Conservation (phyloP, 2,888 invertebrate genomes). For the Sericinus montela region DNA sequence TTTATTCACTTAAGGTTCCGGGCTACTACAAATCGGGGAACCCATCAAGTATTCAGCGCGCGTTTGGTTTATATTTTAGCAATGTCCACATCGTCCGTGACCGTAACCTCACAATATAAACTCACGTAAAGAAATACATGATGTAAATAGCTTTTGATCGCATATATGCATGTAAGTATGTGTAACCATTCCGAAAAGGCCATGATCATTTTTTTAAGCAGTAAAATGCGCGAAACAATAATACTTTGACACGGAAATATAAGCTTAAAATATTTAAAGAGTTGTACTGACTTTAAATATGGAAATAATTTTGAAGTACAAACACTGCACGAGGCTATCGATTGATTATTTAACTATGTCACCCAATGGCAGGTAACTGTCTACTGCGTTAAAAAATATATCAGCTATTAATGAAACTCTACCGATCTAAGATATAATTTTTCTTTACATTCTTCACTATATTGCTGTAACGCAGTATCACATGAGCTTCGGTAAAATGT, state of each 20-base stretch:
- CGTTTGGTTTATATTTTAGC: constrained; percentile 48
- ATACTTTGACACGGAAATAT: constrained; percentile 40
- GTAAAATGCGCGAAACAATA: constrained; percentile 52
- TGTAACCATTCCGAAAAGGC: constrained; percentile 54
- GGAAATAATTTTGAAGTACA: no score
- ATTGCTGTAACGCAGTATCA: no score
- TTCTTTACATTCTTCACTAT: no score
- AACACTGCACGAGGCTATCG: no score
- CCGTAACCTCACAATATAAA: constrained; percentile 49
- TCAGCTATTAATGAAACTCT: no score
- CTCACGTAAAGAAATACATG: constrained; percentile 56
- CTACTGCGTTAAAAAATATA: no score
- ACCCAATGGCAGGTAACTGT: no score
- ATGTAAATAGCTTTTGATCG: constrained; percentile 66
- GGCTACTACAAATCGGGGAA: constrained; percentile 36
- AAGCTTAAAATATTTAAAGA: neutral
- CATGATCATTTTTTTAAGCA: constrained; percentile 41
- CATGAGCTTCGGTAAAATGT: no score
- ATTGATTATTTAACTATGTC: no score
- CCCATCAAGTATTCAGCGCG: constrained; percentile 40
- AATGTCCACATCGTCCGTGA: constrained; percentile 47
- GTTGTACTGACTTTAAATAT: no score
- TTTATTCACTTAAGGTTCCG: constrained; percentile 31
- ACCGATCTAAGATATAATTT: no score
- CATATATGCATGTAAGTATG: constrained; percentile 40